phyloP scores from a whole-genome alignment of 1,140 invertebrate genomes.

The Bombus breviceps region DNA sequence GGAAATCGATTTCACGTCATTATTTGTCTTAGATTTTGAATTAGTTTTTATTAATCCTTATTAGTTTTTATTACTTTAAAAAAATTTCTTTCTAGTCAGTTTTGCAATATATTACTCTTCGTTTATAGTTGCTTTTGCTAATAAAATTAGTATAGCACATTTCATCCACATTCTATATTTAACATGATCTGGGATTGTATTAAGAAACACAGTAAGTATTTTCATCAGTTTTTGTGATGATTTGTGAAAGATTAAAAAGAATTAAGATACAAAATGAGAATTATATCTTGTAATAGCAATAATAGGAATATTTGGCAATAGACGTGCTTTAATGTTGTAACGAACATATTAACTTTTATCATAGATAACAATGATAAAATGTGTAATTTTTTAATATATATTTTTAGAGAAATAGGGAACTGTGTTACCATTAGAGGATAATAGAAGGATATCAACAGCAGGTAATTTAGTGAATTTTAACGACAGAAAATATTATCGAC shows the following conservation, averaged over 20 bases:
- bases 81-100: not conserved
- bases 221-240: not conserved
- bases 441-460: not conserved
- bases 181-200: not conserved
- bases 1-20: not conserved
- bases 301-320: not conserved
- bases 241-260: not conserved
- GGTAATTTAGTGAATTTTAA: not conserved
- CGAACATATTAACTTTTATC: no score
- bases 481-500: not conserved
- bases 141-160: not conserved
- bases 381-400: no score
- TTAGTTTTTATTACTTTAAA: not conserved
- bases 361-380: no score
- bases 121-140: not conserved
- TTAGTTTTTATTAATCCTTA: not conserved
- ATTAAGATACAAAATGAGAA: not conserved
- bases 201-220: conserved; percentile 7
- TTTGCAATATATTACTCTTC: not conserved
- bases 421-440: not conserved
- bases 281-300: not conserved
- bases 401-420: not conserved
- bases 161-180: not conserved
- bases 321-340: no score
- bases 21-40: not conserved